Base-by-base conservation (phyloP, 2,797 vertebrate genomes). In the Nyctalus aviator region DNA sequence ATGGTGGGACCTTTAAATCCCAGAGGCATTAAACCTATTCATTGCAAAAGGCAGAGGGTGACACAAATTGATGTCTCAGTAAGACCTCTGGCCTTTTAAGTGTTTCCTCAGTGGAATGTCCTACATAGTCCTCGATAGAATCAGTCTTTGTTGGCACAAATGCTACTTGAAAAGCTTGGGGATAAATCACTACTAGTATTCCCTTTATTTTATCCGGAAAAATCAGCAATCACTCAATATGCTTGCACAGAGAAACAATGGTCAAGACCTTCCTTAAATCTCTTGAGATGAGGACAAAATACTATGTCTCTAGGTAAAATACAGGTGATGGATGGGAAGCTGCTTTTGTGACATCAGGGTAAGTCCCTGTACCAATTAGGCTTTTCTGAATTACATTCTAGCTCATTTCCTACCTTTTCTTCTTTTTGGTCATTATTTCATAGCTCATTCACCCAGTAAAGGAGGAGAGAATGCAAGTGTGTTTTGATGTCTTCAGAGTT, bases 301-400 rank as follows among this genome's bases (percentile, higher is more conserved):
- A 73, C 23, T n/a, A 17, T 1, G 25, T 75, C 90, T 85, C 92
- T 90, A 30, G 35, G 87, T 88, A 79, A 91, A 96, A 96, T 86
- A 96, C 53, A 96, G 94, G 17, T 0, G 3, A 96, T 8, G 25
- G 69, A 95, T 48, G 81, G 96, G 81, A 86, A 11, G 30, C 55
- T 93, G 84, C 30, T 93, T 95, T 0, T 0, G 84, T 30, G 35
- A 77, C 88, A 48, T 55, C 37, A 84, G 0, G 53, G 20, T 82
- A 93, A 83, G 76, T 93, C 59, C 82, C 12, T 37, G 13, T 73
- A 89, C 50, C 84, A 88, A 95, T 59, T 48, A 96, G 75, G 77
- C 69, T 94, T 53, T 90, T 92, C 88, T 93, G 64, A 78, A 93
- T 96, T 95, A 84, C 75, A 92, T 76, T 91, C 59, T 86, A 85